Conservation (phyloP, 2,113 vertebrate genomes). For the Neopipo cinnamomea region DNA sequence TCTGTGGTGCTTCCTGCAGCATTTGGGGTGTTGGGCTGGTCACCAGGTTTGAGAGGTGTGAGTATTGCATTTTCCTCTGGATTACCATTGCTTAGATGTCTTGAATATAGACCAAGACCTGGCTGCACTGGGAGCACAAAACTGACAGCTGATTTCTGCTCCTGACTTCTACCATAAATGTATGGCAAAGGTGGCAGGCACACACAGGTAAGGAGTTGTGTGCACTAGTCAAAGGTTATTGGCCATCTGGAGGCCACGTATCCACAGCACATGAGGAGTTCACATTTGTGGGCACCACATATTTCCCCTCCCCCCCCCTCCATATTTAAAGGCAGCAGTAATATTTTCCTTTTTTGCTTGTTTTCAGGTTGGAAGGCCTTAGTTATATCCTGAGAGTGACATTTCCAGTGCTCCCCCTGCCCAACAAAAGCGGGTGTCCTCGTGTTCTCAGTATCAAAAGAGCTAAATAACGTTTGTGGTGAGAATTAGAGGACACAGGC, state of each 20-base stretch:
- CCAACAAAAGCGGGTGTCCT: background rate
- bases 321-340: background rate
- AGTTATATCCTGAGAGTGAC: background rate
- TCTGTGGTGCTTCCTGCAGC: background rate
- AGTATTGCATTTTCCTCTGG: background rate
- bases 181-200: background rate
- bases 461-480: background rate
- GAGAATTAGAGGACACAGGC: background rate
- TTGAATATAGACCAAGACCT: background rate
- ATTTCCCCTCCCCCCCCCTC: background rate
- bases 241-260: background rate
- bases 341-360: background rate
- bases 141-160: background rate
- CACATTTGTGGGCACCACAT: background rate
- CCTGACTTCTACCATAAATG: background rate
- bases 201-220: background rate
- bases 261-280: background rate
- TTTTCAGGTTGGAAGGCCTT: background rate
- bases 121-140: rapidly evolving
- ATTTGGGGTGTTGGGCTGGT: background rate
- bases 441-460: background rate
- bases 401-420: background rate
- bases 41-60: background rate
- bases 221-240: background rate
- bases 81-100: background rate